Evolutionary conservation across 1,140 invertebrate species (phyloP).

Genomic region (Coboldia fuscipes): DNA sequence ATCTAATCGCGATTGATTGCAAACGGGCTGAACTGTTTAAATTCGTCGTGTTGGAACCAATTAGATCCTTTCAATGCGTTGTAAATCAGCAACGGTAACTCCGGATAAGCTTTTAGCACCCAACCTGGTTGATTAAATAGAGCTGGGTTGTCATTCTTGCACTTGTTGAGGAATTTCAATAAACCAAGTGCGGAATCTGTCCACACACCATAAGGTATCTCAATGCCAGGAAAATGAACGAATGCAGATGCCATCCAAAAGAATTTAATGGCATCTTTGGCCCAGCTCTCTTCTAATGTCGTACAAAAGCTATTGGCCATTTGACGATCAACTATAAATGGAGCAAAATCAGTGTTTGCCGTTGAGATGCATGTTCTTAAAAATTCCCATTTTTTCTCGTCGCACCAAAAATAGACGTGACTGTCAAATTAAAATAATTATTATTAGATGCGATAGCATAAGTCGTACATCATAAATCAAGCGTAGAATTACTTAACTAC

Average conservation of each 20-base stretch:
- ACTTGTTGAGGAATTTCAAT: not conserved
- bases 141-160: not conserved
- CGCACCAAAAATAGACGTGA: conserved; percentile 18
- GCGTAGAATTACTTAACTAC: not conserved
- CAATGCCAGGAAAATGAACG: not conserved
- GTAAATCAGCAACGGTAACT: not conserved
- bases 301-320: not conserved
- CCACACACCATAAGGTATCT: not conserved
- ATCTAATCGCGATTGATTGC: too few relatives aligned
- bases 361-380: conserved; percentile 11
- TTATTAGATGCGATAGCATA: too few relatives aligned
- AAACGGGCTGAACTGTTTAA: too few relatives aligned
- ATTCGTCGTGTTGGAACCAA: too few relatives aligned
- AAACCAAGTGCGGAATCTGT: not conserved
- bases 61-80: too few relatives aligned
- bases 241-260: not conserved
- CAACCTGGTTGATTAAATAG: not conserved
- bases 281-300: not conserved
- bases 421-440: conserved; percentile 10
- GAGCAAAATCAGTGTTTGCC: not conserved
- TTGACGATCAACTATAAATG: not conserved
- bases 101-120: not conserved
- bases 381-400: conserved; percentile 17
- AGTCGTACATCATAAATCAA: too few relatives aligned
- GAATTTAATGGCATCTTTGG: not conserved